Evolutionary conservation across 2,113 vertebrate genomes (phyloP).

Genomic region (Takifugu bimaculatus): DNA sequence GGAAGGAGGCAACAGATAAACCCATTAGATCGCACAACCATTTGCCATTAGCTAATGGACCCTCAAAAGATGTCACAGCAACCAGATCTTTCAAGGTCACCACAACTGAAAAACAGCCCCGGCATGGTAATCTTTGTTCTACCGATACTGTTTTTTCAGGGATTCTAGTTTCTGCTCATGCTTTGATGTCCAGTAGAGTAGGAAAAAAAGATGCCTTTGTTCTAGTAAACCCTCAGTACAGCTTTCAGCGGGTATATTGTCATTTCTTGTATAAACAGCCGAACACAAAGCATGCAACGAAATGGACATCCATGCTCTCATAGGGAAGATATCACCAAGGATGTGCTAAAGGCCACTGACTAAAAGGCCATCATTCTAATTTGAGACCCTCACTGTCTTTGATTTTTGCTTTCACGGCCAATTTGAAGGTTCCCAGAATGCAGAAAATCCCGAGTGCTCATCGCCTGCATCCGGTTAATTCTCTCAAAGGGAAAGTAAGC

Average conservation of each 20-base stretch:
- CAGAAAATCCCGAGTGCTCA: background rate
- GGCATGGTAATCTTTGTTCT: too few species aligned
- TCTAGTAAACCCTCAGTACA: constrained; percentile 3
- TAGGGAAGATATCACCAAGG: background rate
- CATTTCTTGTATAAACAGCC: constrained; percentile 18
- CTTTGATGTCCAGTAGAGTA: constrained; percentile 4
- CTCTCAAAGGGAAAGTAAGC: constrained; percentile 7
- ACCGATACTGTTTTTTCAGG: too few species aligned
- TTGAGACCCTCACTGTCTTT: background rate
- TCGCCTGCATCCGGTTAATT: background rate
- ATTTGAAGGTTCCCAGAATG: constrained; percentile 2
- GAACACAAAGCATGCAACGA: constrained; percentile 5
- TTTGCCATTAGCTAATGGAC: constrained; percentile 1
- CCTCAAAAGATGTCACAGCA: background rate
- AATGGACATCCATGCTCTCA: background rate
- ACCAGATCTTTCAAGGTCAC: background rate
- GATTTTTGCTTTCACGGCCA: background rate
- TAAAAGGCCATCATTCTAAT: background rate
- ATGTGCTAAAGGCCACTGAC: background rate
- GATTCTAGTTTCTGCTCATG: constrained; percentile 1
- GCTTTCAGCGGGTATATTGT: constrained; percentile 17
- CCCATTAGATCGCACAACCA: background rate
- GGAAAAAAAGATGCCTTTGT: constrained; percentile 12
- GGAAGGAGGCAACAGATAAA: background rate
- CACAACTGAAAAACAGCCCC: too few species aligned